Evolutionary conservation across 2,888 invertebrate species (phyloP), one percentile per base, ranked within the genome.

Genomic region (Cancer borealis): DNA sequence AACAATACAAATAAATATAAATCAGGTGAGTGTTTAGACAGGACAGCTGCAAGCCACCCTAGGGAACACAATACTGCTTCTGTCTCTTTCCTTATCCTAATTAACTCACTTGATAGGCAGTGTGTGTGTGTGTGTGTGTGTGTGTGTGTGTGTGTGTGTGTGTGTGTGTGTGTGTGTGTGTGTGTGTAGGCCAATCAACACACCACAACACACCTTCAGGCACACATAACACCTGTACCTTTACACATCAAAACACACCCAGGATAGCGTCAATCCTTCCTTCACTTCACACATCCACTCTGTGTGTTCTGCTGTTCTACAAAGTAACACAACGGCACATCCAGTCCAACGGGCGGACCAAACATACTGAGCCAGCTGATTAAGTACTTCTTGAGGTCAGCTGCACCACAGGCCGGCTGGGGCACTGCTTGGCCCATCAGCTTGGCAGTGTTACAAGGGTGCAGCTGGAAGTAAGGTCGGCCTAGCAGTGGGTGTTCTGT

Each of bases 401-500:
- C 66, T 2, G 92, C 39, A 84, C 26, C 39, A 39, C 14, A 17
- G 21, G 89, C 21, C 47, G 17, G 26, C 5, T 60, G 84, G 45
- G n/a, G 49, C 1, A n/a, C n/a, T 26, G 92, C 54, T 45, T 92
- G 89, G 39, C n/a, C 46, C 95, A 95, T 94, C 14, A 95, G 84
- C 39, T 92, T 88, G 30, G 90, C 93, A 30, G 95, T 95, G 45
- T 94, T 73, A 66, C 95, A 95, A 8, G 95, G 95, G 66, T 95
- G 95, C n/a, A 95, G 89, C 12, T 90, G 94, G 88, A 91, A 94
- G 26, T 92, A 93, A 0, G 94, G 95, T 91, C 93, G 60, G 26
- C 94, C 95, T 46, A 95, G 94, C 17, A 95, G 88, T 12, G 95
- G 95, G 91, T 95, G 95, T 46, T 95, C 95, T 6, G 90, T 49